phyloP scores from a whole-genome alignment of 2,888 invertebrate species.

The Brenthis daphne region DNA sequence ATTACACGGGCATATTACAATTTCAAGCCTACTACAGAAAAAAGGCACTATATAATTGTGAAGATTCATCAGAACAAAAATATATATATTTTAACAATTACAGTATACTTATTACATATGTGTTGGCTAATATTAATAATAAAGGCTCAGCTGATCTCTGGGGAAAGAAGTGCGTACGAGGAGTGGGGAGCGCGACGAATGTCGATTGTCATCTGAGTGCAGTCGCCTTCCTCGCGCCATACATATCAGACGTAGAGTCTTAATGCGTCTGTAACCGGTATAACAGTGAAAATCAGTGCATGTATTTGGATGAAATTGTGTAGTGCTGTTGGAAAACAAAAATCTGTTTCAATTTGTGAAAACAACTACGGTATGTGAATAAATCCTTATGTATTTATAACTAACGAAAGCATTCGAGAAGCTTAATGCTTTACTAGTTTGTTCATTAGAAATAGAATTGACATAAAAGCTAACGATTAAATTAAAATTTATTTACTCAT shows the following conservation, averaged over 20 bases:
- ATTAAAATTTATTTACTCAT: no score
- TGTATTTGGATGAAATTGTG: conserved; percentile 35
- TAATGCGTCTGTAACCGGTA: conserved; percentile 15
- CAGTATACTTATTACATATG: not conserved
- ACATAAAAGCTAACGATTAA: no score
- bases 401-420: not conserved
- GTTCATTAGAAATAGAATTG: not conserved
- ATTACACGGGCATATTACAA: no score
- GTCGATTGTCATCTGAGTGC: conserved; percentile 44
- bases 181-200: conserved; percentile 44
- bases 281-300: conserved; percentile 41
- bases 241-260: conserved; percentile 49
- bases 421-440: no score
- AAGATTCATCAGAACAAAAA: no score
- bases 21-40: no score
- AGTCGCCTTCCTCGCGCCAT: conserved; percentile 64
- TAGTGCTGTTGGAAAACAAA: conserved; percentile 34
- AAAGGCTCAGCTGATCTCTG: conserved; percentile 56
- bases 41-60: no score
- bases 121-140: conserved; percentile 28
- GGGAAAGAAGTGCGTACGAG: conserved; percentile 44
- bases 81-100: no score
- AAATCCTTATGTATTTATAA: not conserved
- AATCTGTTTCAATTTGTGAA: conserved; percentile 27
- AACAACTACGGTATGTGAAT: conserved; percentile 30